phyloP scores from a whole-genome alignment of 1,140 invertebrate genomes.

The Parasteatoda tepidariorum region DNA sequence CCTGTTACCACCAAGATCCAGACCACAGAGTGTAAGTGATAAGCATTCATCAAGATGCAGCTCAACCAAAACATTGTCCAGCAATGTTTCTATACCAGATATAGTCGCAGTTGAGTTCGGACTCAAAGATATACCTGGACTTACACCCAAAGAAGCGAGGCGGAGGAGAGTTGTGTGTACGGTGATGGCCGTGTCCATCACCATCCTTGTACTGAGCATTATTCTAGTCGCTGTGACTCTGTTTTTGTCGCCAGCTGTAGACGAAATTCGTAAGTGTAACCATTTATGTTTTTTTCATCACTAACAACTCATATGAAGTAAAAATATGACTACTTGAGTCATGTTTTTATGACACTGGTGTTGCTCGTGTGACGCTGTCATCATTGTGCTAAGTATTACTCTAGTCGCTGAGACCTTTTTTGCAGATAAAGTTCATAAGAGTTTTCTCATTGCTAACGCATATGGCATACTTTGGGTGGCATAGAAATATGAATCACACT shows the following conservation, averaged over 20 bases:
- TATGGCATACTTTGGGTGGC: too few relatives aligned
- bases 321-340: too few relatives aligned
- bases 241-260: constrained; percentile 61
- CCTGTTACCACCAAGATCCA: constrained; percentile 1
- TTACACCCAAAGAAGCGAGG: constrained; percentile 42
- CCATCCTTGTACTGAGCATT: constrained; percentile 47
- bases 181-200: constrained; percentile 14
- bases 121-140: constrained; percentile 21
- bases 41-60: constrained; percentile 18
- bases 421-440: too few relatives aligned
- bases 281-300: too few relatives aligned
- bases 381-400: too few relatives aligned
- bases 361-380: too few relatives aligned
- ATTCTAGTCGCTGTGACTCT: constrained; percentile 64
- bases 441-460: too few relatives aligned
- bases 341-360: too few relatives aligned
- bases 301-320: too few relatives aligned
- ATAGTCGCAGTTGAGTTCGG: constrained; percentile 48
- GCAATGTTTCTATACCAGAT: constrained; percentile 40
- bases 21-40: constrained; percentile 9
- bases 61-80: constrained; percentile 23
- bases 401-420: too few relatives aligned
- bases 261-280: constrained; percentile 64
- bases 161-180: constrained; percentile 30
- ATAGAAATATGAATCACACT: too few relatives aligned